Conservation (phyloP, 2,113 vertebrate genomes). For the Xiphophorus maculatus region DNA sequence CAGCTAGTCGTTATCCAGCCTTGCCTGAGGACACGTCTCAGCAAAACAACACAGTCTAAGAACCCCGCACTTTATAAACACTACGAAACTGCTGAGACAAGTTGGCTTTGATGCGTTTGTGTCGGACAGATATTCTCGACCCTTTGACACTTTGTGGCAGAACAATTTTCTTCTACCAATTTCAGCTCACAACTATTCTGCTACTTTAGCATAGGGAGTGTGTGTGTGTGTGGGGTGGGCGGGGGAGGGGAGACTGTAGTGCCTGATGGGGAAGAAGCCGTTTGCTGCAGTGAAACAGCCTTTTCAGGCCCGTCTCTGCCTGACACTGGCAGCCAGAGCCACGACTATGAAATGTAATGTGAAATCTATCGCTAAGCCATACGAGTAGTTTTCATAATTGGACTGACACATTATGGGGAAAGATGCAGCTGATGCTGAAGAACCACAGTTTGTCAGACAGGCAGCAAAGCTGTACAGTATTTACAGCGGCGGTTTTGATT, state of each 20-base stretch:
- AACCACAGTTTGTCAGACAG: slow-evolving; percentile 36
- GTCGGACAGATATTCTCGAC: slow-evolving; percentile 7
- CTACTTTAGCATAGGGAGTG: not conserved
- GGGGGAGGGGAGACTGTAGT: not conserved
- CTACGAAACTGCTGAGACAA: slow-evolving; percentile 9
- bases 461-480: not conserved
- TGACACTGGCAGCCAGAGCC: slow-evolving; percentile 46
- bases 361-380: slow-evolving; percentile 63
- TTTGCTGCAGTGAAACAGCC: slow-evolving; percentile 31
- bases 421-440: slow-evolving; percentile 46
- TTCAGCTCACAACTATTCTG: slow-evolving; percentile 5
- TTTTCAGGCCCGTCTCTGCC: slow-evolving; percentile 17
- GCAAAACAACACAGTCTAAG: not conserved
- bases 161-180: slow-evolving; percentile 15
- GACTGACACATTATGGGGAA: slow-evolving; percentile 42
- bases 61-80: not conserved
- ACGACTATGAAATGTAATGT: slow-evolving; percentile 66
- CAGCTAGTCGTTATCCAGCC: not conserved
- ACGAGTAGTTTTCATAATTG: slow-evolving; percentile 66
- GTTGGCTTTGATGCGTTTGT: slow-evolving; percentile 8
- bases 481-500: slow-evolving; percentile 12
- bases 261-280: not conserved
- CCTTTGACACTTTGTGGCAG: not conserved
- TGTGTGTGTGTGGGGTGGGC: no score
- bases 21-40: not conserved